phyloP scores from a whole-genome alignment of 2,888 invertebrate genomes.

The Hemaris fuciformis region DNA sequence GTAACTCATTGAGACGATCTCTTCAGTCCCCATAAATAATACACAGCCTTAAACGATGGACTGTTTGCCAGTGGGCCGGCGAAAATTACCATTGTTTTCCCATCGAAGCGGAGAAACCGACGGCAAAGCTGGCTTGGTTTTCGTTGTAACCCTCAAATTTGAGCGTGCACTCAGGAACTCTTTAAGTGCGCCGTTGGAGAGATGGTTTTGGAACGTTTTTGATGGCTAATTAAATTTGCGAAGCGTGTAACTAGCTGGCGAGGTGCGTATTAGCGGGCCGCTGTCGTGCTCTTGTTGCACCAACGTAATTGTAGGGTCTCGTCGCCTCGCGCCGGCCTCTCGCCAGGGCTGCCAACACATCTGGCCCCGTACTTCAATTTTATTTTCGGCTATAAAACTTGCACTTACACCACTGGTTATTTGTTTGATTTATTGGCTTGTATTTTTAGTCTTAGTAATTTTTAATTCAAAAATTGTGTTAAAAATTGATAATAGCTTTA shows the following conservation, averaged over 20 bases:
- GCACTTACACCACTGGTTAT: neutral
- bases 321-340: constrained; percentile 60
- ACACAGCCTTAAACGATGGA: constrained; percentile 49
- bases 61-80: constrained; percentile 19
- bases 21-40: constrained; percentile 72
- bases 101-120: neutral
- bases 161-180: constrained; percentile 26
- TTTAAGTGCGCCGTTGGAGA: constrained; percentile 27
- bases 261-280: constrained; percentile 69
- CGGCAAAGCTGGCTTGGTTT: constrained; percentile 37
- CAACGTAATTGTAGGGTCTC: constrained; percentile 78
- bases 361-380: neutral
- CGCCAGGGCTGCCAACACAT: constrained; percentile 58
- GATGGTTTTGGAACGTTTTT: constrained; percentile 26
- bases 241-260: constrained; percentile 64
- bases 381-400: neutral
- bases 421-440: neutral
- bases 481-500: no score
- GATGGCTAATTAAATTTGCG: constrained; percentile 30
- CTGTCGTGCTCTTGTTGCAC: constrained; percentile 60
- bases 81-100: constrained; percentile 1
- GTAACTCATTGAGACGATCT: constrained; percentile 56
- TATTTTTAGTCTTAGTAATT: neutral
- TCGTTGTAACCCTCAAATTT: constrained; percentile 47
- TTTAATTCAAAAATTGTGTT: no score